Base-by-base conservation (phyloP, 2,888 invertebrate species). In the Lydus trimaculatus region DNA sequence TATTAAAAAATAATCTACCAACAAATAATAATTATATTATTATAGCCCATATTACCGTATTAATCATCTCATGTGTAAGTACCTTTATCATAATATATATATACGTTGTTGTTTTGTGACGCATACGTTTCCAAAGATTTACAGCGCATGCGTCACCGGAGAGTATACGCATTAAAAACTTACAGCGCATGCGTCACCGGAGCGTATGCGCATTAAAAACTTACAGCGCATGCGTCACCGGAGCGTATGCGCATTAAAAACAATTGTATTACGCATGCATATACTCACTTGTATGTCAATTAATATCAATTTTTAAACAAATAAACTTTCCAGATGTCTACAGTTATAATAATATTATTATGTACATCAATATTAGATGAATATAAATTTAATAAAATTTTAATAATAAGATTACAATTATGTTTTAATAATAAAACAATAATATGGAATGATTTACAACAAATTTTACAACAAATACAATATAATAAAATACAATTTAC, bases 1-100 rank as follows among this genome's bases (percentile, higher is more conserved):
- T 61, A 8, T 61, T 61, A 13, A 61, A 61, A 20, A 25, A 23
- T 13, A 6, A 33, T 33, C 15, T 33, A 0, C 0, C 0, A 33
- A 0, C 33, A 33, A 33, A 13, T n/a, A 13, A 36, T 13, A 2
- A 31, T 15, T 23, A 60, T 60, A 11, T 60, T 20, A 31, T 31
- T 33, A 17, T 33, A 25, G 17, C 60, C 0, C 17, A 33, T 8
- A 15, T 31, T n/a, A 36, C n/a, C 4, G 17, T 33, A 20, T n/a
- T 60, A n/a, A 23, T 17, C 7, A 6, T 60, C 11, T 17, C 60
- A 25, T 60, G 17, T 31, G 60, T 60, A 31, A 60, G 60, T 60
- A 43, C n/a, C 7, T 17, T 43, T 43, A 39, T 15, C 28, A 28
- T 33, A n/a, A n/a, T n/a, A n/a, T n/a, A n/a, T n/a, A n/a, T n/a